Percentiles rank a stretch among this genome's conserved stretches.
phyloP scores from a whole-genome alignment of 2,888 invertebrate species.

The Chouioia cunea region DNA sequence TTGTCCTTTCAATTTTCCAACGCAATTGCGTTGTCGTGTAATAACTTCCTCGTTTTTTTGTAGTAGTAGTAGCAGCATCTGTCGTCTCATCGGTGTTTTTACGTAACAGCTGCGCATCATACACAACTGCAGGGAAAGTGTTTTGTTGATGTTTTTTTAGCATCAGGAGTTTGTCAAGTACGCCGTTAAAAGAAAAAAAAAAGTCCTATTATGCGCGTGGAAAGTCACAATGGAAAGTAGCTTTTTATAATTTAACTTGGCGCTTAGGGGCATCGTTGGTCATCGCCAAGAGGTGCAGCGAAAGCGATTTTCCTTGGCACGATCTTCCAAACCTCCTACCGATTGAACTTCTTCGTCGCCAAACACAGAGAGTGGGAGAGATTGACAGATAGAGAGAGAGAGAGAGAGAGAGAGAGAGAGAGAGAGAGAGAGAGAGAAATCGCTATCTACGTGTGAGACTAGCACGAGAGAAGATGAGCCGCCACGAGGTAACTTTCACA shows the following conservation, averaged over 20 bases:
- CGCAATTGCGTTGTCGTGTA: slow-evolving; percentile 36
- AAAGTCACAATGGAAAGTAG: slow-evolving; percentile 49
- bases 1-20: slow-evolving; percentile 37
- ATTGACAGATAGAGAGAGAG: slow-evolving; percentile 10
- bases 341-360: slow-evolving; percentile 19
- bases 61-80: neutral
- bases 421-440: slow-evolving; percentile 48
- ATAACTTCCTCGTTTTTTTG: slow-evolving; percentile 41
- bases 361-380: too few species aligned
- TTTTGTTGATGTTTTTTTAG: slow-evolving; percentile 6
- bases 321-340: slow-evolving; percentile 45
- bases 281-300: slow-evolving; percentile 52
- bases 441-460: slow-evolving; percentile 8
- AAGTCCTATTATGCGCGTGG: slow-evolving; percentile 15
- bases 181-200: slow-evolving; percentile 1
- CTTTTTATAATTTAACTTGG: slow-evolving; percentile 41
- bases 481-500: slow-evolving; percentile 61
- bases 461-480: slow-evolving; percentile 20
- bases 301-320: slow-evolving; percentile 54
- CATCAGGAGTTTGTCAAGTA: neutral
- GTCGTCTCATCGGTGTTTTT: neutral
- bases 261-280: slow-evolving; percentile 52
- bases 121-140: slow-evolving; percentile 12
- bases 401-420: slow-evolving; percentile 40
- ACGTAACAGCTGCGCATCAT: slow-evolving; percentile 11